Base-by-base conservation (phyloP, 2,797 vertebrate species). In the Brotula barbata region DNA sequence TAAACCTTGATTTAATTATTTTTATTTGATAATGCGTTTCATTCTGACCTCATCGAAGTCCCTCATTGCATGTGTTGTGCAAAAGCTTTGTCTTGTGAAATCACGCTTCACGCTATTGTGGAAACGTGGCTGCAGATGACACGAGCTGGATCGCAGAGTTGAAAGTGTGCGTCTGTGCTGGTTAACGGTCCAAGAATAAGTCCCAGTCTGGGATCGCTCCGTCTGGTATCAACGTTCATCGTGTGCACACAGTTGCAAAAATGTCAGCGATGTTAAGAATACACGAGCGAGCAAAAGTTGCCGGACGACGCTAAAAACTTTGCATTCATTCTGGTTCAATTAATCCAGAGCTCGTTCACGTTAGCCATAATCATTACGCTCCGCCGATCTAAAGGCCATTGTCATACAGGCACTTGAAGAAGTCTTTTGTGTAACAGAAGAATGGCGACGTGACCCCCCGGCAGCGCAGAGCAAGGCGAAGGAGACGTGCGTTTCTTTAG, bases 321-420 rank as follows among this genome's bases (percentile, higher is more conserved):
- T 83, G 73, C 57, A 86, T 92, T 90, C 89, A 87, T 91, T 92
- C 87, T 89, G 88, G 81, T 85, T 91, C 88, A 90, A 89, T 90
- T 90, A 90, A 90, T 90, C 65, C 70, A 41, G 77, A 84, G 82
- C 70, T 75, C 82, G 84, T 85, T 89, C 86, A 82, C 62, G 65
- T 87, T 87, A 78, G 85, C 78, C 87, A 86, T 85, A 90, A 91
- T 92, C 89, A 91, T 92, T 90, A 85, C 79, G 89, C 90, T 86
- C 80, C 80, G 74, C 54, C 81, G 90, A 93, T 92, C 92, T 91
- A 87, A 92, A 89, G 88, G 83, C 89, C 84, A 91, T 91, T 90
- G 90, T 92, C 87, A 82, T 81, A 81, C 73, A 73, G 85, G 78
- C 86, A 90, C 89, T 91, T 90, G 88, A 92, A 91, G 90, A 88